Evolutionary conservation across 2,797 vertebrate species (phyloP).

Genomic region (Bovichtus diacanthus): DNA sequence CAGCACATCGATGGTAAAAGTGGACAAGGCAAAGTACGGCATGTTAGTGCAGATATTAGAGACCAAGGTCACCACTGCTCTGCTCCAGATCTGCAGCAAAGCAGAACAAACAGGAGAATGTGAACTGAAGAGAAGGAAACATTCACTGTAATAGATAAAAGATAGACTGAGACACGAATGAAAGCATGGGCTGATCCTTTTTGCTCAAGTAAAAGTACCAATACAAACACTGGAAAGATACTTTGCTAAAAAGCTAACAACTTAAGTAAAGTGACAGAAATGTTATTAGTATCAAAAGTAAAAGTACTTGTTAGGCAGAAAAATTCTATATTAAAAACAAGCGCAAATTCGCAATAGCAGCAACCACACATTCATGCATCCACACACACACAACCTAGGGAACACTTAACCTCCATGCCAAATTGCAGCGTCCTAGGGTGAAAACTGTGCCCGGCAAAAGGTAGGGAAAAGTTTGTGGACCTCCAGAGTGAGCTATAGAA

Average conservation of each 20-base stretch:
- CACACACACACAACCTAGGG: too few relatives aligned
- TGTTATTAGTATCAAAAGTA: not conserved
- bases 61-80: constrained; percentile 11
- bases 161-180: constrained; percentile 11
- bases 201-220: not conserved
- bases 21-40: constrained; percentile 4
- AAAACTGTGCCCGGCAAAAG: too few relatives aligned
- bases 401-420: too few relatives aligned
- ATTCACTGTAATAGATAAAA: constrained; percentile 24
- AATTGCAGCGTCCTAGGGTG: too few relatives aligned
- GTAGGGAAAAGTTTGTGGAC: too few relatives aligned
- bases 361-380: too few relatives aligned
- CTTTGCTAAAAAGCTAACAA: not conserved
- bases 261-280: not conserved
- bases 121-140: constrained; percentile 30
- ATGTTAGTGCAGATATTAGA: constrained; percentile 19
- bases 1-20: not conserved
- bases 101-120: constrained; percentile 42
- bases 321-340: too few relatives aligned
- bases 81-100: constrained; percentile 55
- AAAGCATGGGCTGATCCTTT: constrained; percentile 7
- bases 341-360: too few relatives aligned
- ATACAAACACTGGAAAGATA: not conserved
- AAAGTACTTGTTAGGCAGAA: not conserved
- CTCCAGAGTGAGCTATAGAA: too few relatives aligned